Evolutionary conservation across 2,888 invertebrate genomes (phyloP).

Genomic region (Erpobdella octoculata): DNA sequence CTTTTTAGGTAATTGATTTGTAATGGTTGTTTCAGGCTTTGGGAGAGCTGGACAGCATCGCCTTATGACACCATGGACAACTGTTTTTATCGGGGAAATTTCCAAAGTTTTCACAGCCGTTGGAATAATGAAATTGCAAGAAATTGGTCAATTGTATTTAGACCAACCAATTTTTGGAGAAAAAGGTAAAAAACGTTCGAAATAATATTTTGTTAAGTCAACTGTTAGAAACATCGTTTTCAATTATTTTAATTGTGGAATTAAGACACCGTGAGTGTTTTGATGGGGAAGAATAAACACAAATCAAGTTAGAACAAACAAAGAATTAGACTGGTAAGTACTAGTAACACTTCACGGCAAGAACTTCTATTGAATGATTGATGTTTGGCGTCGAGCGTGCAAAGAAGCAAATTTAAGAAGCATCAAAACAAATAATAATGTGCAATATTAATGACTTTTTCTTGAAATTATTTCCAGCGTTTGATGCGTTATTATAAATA

Average conservation of each 20-base stretch:
- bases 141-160: conserved; percentile 31
- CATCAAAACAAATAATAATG: neutral
- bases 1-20: neutral
- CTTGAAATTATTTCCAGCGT: too few relatives aligned
- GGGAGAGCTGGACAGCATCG: conserved; percentile 32
- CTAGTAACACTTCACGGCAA: neutral
- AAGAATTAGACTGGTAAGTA: neutral
- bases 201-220: too few relatives aligned
- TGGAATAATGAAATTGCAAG: conserved; percentile 33
- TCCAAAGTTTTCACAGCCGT: conserved; percentile 37
- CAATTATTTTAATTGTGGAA: neutral
- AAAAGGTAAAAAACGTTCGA: conserved; percentile 33
- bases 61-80: conserved; percentile 37
- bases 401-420: neutral
- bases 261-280: neutral
- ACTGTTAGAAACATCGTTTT: too few relatives aligned
- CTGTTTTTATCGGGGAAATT: conserved; percentile 36
- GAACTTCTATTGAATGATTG: conserved; percentile 18
- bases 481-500: too few relatives aligned
- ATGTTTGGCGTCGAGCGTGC: conserved; percentile 1
- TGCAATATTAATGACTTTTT: too few relatives aligned
- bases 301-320: conserved; percentile 10
- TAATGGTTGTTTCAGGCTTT: conserved; percentile 33
- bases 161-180: conserved; percentile 35
- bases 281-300: neutral